Base-by-base conservation (phyloP, 2,888 invertebrate species). In the Reticulitermes lucifugus region DNA sequence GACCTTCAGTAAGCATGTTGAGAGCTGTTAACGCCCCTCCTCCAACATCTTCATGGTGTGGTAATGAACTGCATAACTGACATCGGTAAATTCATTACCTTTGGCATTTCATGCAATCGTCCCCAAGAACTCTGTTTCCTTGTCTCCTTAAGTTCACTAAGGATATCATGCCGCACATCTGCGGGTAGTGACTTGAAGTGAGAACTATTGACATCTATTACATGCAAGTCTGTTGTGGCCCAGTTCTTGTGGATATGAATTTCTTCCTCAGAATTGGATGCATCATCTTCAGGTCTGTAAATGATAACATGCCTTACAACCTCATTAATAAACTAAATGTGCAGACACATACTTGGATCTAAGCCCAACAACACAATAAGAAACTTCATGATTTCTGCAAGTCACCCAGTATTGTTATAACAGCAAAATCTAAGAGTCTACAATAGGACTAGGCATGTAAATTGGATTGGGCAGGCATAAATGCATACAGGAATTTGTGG, bases 91-190 rank as follows among this genome's bases (percentile, higher is more conserved):
- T 22, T 25, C 86, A 86, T 79, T 89, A 93, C 93, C 89, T 93
- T 94, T 9, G 98, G 98, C 89, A 98, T 92, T 89, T 97, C 96
- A 89, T 96, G 95, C 35, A 97, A 92, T 88, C 94, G 94, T 18
- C 95, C 96, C 98, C 98, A 98, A 3, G 97, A 97, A 88, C 95
- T 96, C 91, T 96, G 96, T 90, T 98, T 98, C 87, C 97, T 94
- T 1, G 96, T 96, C 90, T 98, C 98, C 90, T 97, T 97, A 86
- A 99, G 93, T 89, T 98, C 98, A 22, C 95, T 93, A 4, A 99
- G 93, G 88, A 99, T 95, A 90, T 99, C 98, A 91, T 98, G 97
- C 85, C 97, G 95, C n/a, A 98, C 95, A 90, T 98, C 97, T 0
- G 96, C 93, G 5, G 98, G 97, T 85, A 99, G 91, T 46, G 93